Evolutionary conservation across 2,888 invertebrate genomes (phyloP), one percentile per base, ranked within the genome.

Genomic region (Autographa gamma): DNA sequence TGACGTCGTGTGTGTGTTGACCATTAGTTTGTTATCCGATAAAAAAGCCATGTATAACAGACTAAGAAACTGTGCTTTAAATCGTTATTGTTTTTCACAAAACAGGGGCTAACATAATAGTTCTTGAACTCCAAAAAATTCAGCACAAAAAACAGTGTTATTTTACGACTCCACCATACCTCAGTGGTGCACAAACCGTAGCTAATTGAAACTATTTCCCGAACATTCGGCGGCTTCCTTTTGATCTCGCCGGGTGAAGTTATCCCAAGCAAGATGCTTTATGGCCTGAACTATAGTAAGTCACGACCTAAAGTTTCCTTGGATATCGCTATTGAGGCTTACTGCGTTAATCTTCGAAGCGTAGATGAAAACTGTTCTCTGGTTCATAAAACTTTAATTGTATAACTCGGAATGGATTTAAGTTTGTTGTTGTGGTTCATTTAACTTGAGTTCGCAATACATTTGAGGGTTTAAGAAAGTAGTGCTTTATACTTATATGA

Each of bases 181-280:
- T 63, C 38, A 25, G 11, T 25, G 48, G 74, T 77, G 79, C 83
- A 84, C 82, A 85, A 86, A 81, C 84, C 76, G 72, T 76, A 70
- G 72, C 81, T 88, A 89, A 91, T 90, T 88, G 86, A 89, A 91
- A 88, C 90, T 90, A 88, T 89, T 89, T 85, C 84, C 74, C 68
- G 78, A 85, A 85, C 76, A 80, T 86, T 85, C 75, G 67, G 69
- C 73, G 71, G 84, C 71, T 86, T 86, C 85, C 88, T 89, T 90
- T 91, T 85, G 85, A 85, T 81, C 79, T 74, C 72, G 63, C 75
- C 56, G 69, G 71, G 73, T 72, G 65, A 82, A 77, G 73, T 83
- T 77, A 65, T 43, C 73, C 69, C 72, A 62, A 73, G 78, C 68
- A 52, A 66, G 66, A 71, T 80, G 82, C 72, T 80, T 84, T 84